phyloP scores from a whole-genome alignment of 2,888 invertebrate genomes.

The Rhopalosiphum nymphaeae region DNA sequence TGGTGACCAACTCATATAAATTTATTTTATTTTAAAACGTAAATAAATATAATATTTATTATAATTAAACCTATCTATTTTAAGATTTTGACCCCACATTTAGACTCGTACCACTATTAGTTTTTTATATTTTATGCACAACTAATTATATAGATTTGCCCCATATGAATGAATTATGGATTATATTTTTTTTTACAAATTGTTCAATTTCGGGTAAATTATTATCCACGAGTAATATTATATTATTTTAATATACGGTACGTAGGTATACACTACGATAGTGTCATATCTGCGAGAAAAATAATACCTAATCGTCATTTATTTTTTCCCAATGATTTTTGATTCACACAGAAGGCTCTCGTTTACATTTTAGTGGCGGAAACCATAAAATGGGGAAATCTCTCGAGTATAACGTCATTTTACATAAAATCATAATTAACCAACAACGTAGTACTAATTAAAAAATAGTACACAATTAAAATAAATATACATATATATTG shows the following conservation, averaged over 20 bases:
- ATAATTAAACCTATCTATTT: neutral
- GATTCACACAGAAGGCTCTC: slow-evolving; percentile 61
- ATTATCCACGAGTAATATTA: neutral
- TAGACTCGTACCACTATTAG: neutral
- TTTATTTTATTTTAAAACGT: neutral
- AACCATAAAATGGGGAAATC: slow-evolving; percentile 41
- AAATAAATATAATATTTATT: neutral
- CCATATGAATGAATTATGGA: neutral
- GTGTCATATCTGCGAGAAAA: neutral
- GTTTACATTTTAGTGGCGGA: slow-evolving; percentile 52
- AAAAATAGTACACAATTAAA: slow-evolving; percentile 49
- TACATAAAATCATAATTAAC: slow-evolving; percentile 54
- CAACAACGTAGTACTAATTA: slow-evolving; percentile 29
- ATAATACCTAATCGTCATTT: slow-evolving; percentile 1
- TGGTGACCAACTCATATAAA: neutral
- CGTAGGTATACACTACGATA: neutral
- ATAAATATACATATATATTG: neutral
- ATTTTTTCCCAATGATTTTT: slow-evolving; percentile 50
- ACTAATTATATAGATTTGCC: neutral
- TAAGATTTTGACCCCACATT: neutral
- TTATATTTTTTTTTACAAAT: neutral
- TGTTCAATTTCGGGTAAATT: neutral
- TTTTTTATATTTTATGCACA: neutral
- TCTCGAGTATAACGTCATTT: slow-evolving; percentile 58
- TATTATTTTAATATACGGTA: neutral